Evolutionary conservation across 2,113 vertebrate species (phyloP).

Genomic region (Mus spicilegus): DNA sequence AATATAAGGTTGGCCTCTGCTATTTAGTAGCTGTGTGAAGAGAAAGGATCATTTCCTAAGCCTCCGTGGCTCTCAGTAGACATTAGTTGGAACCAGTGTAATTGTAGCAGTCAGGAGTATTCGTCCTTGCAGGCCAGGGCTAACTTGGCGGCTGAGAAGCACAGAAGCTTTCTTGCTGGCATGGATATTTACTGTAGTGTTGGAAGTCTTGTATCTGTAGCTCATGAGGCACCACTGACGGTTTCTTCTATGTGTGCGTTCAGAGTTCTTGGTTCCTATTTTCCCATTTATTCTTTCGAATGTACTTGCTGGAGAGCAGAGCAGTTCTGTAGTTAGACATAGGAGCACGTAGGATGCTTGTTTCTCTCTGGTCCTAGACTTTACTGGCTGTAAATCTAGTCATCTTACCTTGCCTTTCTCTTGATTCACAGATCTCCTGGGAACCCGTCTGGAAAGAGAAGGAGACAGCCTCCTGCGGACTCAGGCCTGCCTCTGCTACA

Average conservation of each 20-base stretch:
- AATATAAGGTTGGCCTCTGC: neutral
- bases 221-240: neutral
- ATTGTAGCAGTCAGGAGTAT: neutral
- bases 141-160: conserved; percentile 10
- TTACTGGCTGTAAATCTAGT: conserved; percentile 1
- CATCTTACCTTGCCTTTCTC: neutral
- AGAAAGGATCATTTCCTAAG: conserved; percentile 38
- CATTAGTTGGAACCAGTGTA: conserved; percentile 24
- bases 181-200: conserved; percentile 3
- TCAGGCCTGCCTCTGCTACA: conserved; percentile 97
- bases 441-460: conserved; percentile 92
- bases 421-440: conserved; percentile 91
- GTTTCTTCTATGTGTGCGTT: neutral
- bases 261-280: conserved; percentile 32
- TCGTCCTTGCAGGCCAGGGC: neutral
- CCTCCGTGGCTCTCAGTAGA: neutral
- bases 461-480: conserved; percentile 89
- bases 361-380: neutral
- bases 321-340: neutral
- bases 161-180: neutral
- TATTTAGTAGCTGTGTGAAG: neutral
- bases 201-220: neutral
- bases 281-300: conserved; percentile 49
- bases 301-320: neutral
- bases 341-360: neutral